Evolutionary conservation across 2,888 invertebrate genomes (phyloP).

Genomic region (Drosophila formosana): DNA sequence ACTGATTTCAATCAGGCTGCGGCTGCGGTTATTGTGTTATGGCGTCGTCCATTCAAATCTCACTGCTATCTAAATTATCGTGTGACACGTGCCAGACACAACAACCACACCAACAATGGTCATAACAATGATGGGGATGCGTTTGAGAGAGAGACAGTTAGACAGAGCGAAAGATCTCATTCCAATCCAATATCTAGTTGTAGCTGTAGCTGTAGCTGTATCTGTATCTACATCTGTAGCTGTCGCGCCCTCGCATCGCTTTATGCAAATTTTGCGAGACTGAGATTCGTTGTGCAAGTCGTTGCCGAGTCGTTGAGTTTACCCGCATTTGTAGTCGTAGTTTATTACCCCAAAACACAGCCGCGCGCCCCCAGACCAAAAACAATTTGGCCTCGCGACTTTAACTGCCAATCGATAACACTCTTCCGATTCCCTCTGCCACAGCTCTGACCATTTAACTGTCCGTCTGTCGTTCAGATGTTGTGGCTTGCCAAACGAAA

Average conservation of each 20-base stretch:
- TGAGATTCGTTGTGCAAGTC: constrained; percentile 24
- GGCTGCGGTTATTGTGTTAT: constrained; percentile 65
- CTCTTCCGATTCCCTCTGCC: constrained; percentile 11
- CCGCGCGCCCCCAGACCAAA: not conserved
- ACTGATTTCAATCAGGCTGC: constrained; percentile 59
- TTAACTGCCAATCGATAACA: constrained; percentile 69
- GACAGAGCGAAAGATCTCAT: not conserved
- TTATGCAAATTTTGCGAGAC: constrained; percentile 49
- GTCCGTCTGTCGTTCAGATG: constrained; percentile 5
- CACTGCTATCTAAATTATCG: constrained; percentile 61
- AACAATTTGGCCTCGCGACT: constrained; percentile 45
- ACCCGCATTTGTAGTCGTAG: constrained; percentile 39
- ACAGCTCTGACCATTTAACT: constrained; percentile 5
- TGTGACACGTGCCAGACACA: constrained; percentile 77
- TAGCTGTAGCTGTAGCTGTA: not conserved
- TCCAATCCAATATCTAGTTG: not conserved
- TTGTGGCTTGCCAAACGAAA: constrained; percentile 31
- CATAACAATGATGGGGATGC: constrained; percentile 44
- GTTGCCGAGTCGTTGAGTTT: constrained; percentile 29
- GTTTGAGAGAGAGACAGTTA: not conserved
- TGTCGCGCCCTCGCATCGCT: constrained; percentile 46
- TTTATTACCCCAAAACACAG: constrained; percentile 45
- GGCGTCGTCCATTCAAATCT: constrained; percentile 48
- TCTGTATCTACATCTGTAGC: constrained; percentile 34
- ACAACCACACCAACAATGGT: constrained; percentile 45